Evolutionary conservation across 1,140 invertebrate species (phyloP).

Genomic region (Galleria mellonella): DNA sequence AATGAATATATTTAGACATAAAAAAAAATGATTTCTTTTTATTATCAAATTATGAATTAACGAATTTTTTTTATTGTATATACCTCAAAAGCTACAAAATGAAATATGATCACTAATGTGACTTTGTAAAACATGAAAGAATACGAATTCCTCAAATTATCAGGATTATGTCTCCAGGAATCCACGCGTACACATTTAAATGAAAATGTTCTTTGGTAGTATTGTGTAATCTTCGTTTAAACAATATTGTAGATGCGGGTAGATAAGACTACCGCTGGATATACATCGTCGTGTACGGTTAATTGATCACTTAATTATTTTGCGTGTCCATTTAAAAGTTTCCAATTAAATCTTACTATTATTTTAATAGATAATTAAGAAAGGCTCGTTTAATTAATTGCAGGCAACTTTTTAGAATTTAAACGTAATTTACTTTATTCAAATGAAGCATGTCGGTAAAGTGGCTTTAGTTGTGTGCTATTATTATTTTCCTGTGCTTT

Average conservation of each 20-base stretch:
- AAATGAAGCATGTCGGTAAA: conserved; percentile 54
- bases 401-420: conserved; percentile 46
- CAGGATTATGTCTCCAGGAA: no score
- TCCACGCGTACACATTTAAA: background rate
- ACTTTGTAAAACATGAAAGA: no score
- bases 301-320: conserved; percentile 69
- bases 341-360: conserved; percentile 63
- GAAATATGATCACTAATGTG: no score
- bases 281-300: conserved; percentile 40
- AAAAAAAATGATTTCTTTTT: no score
- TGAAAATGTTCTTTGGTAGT: conserved; percentile 2
- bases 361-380: conserved; percentile 67
- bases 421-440: conserved; percentile 65
- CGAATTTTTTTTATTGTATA: no score
- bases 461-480: conserved; percentile 58
- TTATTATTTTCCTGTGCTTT: conserved; percentile 67
- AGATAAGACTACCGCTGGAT: conserved; percentile 34
- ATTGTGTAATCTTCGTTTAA: conserved; percentile 21
- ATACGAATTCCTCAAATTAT: no score
- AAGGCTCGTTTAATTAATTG: conserved; percentile 61
- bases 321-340: conserved; percentile 52
- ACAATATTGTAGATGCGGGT: conserved; percentile 34
- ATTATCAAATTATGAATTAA: no score
- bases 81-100: no score
- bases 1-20: no score